Conservation (phyloP, 2,888 invertebrate genomes). For the Cenopis cana region DNA sequence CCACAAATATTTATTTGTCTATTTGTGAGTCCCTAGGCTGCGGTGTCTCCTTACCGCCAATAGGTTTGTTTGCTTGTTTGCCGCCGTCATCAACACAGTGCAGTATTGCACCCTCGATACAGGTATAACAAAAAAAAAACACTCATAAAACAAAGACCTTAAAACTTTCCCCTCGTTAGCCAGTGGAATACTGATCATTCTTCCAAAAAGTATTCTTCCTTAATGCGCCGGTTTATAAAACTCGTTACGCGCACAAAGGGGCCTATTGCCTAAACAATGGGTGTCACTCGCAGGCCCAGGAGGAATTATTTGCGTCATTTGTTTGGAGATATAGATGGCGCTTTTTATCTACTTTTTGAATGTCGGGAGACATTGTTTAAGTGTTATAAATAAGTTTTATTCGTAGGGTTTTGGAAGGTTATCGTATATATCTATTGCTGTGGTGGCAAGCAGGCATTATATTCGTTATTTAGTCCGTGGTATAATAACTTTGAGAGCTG, state of each 20-base stretch:
- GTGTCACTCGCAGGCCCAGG: slow-evolving; percentile 29
- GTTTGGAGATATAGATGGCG: slow-evolving; percentile 25
- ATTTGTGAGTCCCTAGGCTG: no score
- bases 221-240: slow-evolving; percentile 28
- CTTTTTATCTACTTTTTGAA: slow-evolving; percentile 33
- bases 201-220: slow-evolving; percentile 33
- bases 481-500: no score
- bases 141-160: not conserved
- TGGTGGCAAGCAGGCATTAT: no score
- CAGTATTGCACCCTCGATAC: no score
- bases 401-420: not conserved
- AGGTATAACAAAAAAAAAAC: not conserved
- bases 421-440: no score
- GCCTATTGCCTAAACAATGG: slow-evolving; percentile 40
- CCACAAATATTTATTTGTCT: no score
- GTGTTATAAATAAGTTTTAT: slow-evolving; percentile 8
- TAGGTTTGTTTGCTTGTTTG: no score
- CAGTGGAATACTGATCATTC: slow-evolving; percentile 25
- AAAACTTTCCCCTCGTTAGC: slow-evolving; percentile 15
- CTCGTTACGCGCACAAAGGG: slow-evolving; percentile 37
- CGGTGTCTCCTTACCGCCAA: no score
- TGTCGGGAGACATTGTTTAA: slow-evolving; percentile 4
- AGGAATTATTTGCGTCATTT: slow-evolving; percentile 42
- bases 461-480: no score
- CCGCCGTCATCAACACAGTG: no score